These are phyloP conservation scores for Zelleria hepariella DNA, from an alignment of 2,888 invertebrate species.

Conservation along the genomic window DNA sequence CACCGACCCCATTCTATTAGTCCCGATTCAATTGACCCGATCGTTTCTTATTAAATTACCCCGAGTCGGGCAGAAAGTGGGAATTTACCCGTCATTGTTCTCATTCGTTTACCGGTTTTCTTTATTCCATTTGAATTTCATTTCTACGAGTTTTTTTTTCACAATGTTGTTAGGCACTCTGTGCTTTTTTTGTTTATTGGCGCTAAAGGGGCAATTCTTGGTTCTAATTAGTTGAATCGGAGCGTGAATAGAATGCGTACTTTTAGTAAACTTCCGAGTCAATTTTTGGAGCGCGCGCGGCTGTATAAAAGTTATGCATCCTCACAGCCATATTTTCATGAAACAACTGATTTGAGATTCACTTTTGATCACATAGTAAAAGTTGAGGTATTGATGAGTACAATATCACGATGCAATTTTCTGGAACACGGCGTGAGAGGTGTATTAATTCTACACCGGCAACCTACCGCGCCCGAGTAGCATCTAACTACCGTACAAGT, in stretches of 20 bases:
- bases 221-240: neutral
- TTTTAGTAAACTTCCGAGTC: neutral
- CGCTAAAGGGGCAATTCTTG: neutral
- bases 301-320: neutral
- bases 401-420: too few species aligned
- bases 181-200: neutral
- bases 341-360: too few species aligned
- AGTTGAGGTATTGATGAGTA: too few species aligned
- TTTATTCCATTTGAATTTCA: neutral
- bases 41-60: conserved; percentile 4
- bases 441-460: neutral
- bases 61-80: neutral
- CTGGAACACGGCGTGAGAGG: too few species aligned
- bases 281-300: too few species aligned
- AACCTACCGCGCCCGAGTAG: neutral
- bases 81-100: conserved; percentile 2
- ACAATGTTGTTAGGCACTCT: neutral
- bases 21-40: neutral
- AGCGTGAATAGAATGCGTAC: neutral
- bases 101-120: neutral
- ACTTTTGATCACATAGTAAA: too few species aligned
- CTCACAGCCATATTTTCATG: too few species aligned
- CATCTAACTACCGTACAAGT: neutral
- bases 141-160: neutral
- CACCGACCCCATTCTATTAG: neutral